phyloP scores from a whole-genome alignment of 2,113 vertebrate genomes.

The Lasiurus cinereus region DNA sequence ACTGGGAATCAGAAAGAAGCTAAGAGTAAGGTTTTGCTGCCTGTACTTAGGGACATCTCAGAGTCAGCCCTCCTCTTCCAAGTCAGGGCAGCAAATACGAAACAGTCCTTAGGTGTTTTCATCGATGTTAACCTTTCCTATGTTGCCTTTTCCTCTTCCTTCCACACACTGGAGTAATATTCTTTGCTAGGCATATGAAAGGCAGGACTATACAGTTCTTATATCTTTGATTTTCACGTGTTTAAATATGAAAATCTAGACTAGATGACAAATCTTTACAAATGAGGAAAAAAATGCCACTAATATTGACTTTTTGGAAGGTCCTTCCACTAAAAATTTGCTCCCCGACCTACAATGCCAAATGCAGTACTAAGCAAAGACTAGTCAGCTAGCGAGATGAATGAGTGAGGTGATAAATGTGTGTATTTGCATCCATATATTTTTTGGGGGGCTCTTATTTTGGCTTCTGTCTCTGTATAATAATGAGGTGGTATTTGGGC shows the following conservation, averaged over 20 bases:
- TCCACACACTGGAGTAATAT: neutral
- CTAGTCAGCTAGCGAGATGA: neutral
- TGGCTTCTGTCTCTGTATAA: neutral
- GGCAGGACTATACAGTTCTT: neutral
- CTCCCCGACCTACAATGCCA: neutral
- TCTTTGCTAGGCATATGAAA: neutral
- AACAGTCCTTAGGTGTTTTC: neutral
- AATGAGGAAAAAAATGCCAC: constrained; percentile 40
- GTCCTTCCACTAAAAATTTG: neutral
- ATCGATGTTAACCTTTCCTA: neutral
- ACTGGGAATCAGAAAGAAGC: neutral
- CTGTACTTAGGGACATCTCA: neutral
- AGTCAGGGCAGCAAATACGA: neutral
- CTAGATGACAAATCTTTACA: neutral
- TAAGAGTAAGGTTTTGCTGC: neutral
- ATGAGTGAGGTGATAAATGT: neutral
- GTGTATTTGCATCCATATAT: neutral
- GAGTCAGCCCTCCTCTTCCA: neutral
- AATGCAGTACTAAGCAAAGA: constrained; percentile 34
- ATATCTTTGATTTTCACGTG: neutral
- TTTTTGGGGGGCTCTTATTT: neutral
- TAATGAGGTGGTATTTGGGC: neutral
- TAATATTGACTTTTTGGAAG: neutral
- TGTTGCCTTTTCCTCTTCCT: constrained; percentile 23
- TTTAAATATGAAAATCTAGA: constrained; percentile 45